Conservation (phyloP, 2,797 vertebrate genomes). For the Dendrocincla fuliginosa region DNA sequence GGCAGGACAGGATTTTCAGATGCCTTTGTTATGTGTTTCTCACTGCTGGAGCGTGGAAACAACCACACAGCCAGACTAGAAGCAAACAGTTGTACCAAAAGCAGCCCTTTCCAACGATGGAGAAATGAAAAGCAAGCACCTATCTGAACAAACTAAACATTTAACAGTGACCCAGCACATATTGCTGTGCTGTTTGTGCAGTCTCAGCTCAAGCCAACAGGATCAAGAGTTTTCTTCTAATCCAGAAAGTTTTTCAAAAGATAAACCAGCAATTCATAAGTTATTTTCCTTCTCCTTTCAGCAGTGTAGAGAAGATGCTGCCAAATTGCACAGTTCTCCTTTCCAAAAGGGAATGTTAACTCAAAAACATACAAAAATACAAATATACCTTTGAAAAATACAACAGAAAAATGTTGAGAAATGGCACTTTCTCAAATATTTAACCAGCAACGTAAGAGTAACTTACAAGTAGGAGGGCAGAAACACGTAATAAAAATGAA, state of each 20-base stretch:
- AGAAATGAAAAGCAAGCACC: not conserved
- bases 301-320: not conserved
- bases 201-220: slow-evolving; percentile 1
- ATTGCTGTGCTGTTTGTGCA: not conserved
- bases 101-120: not conserved
- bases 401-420: not conserved
- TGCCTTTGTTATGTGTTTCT: not conserved
- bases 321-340: not conserved
- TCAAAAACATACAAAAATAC: not conserved
- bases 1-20: not conserved
- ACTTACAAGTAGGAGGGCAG: not conserved
- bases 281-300: slow-evolving; percentile 51
- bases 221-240: slow-evolving; percentile 8
- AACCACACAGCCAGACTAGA: not conserved
- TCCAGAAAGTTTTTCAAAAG: slow-evolving; percentile 43
- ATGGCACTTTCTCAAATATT: slow-evolving; percentile 30
- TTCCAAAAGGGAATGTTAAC: not conserved
- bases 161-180: not conserved
- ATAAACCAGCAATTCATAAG: slow-evolving; percentile 45
- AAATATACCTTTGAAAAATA: not conserved
- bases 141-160: not conserved
- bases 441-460: not conserved
- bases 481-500: slow-evolving; percentile 12
- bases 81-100: not conserved
- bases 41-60: not conserved